Evolutionary conservation across 2,113 vertebrate species (phyloP).

Genomic region (Chelonoidis abingdonii): DNA sequence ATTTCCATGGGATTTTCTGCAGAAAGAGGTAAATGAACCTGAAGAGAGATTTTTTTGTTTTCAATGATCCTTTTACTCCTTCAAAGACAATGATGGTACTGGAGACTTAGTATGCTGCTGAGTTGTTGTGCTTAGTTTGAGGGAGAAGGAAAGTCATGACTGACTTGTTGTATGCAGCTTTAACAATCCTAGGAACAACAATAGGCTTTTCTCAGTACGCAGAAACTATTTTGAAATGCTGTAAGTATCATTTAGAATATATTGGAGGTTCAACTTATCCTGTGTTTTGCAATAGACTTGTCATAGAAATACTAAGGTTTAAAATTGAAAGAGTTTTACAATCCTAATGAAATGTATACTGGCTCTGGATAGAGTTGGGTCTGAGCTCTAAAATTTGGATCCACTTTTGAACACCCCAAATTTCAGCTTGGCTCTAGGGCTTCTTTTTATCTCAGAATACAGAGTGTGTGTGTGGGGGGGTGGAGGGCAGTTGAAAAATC

Average conservation of each 20-base stretch:
- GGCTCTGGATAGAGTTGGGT: background rate
- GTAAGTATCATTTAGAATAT: background rate
- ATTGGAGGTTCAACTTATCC: background rate
- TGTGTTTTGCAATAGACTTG: background rate
- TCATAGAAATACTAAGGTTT: background rate
- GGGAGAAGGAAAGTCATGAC: background rate
- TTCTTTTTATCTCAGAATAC: background rate
- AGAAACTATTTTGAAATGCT: background rate
- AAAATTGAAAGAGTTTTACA: background rate
- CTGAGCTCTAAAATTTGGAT: background rate
- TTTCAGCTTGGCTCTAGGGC: background rate
- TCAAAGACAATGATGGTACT: background rate
- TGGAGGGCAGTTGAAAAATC: background rate
- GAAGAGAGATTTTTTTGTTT: background rate
- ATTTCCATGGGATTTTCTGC: background rate
- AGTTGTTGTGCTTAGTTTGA: background rate
- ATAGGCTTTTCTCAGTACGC: background rate
- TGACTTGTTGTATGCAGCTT: background rate
- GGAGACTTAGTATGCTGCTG: background rate
- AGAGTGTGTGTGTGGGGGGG: rapidly evolving
- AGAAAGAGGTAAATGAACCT: background rate
- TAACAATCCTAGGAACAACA: background rate
- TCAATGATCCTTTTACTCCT: background rate
- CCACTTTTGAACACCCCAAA: rapidly evolving
- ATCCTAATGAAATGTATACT: background rate